These are phyloP conservation scores for Equus przewalskii DNA, from an alignment of 2,113 vertebrate species.

Conservation along the genomic window DNA sequence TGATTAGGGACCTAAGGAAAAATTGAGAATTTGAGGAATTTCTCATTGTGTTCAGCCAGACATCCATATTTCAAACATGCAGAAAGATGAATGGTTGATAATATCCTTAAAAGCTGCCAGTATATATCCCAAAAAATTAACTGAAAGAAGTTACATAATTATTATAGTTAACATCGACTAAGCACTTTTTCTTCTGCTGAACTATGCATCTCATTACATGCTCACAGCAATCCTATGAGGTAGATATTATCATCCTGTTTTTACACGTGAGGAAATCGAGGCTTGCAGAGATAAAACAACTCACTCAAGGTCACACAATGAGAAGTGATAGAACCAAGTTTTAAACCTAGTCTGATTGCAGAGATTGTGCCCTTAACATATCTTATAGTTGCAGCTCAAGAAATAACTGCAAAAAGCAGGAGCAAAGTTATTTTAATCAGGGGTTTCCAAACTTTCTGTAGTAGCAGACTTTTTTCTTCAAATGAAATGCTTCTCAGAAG, in stretches of 20 bases:
- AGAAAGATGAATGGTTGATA: background rate
- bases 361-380: background rate
- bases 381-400: background rate
- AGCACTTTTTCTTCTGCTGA: constrained; percentile 13
- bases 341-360: constrained; percentile 53
- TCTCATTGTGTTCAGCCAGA: background rate
- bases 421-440: constrained; percentile 28
- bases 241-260: constrained; percentile 26
- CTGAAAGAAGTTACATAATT: background rate
- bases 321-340: background rate
- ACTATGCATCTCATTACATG: background rate
- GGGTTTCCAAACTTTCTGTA: background rate
- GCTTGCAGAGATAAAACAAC: constrained; percentile 18
- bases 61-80: background rate
- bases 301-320: constrained; percentile 26
- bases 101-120: background rate
- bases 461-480: constrained; percentile 1
- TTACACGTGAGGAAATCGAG: constrained; percentile 21
- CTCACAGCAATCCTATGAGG: background rate
- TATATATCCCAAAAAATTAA: background rate
- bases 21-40: constrained; percentile 16
- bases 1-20: constrained; percentile 14
- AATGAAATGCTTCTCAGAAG: constrained; percentile 48
- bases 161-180: constrained; percentile 17
- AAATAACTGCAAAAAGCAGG: constrained; percentile 25